These are phyloP conservation scores for Ceratosolen fusciceps DNA, from an alignment of 1,140 invertebrate species.

Conservation along the genomic window DNA sequence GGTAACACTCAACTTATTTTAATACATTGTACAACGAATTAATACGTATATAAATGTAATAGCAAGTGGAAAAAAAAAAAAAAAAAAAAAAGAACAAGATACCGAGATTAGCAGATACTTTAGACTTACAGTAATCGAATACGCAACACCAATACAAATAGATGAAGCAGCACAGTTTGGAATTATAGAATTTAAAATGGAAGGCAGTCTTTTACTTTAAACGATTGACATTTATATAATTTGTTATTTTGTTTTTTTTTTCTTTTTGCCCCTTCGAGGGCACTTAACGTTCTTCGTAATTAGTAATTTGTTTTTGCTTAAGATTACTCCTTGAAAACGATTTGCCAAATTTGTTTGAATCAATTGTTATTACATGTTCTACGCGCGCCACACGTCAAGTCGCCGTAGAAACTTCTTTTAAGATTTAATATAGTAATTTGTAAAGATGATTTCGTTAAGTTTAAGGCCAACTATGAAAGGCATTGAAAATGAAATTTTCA, in stretches of 20 bases:
- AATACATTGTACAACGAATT: slow-evolving; percentile 59
- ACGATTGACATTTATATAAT: slow-evolving; percentile 39
- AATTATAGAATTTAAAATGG: slow-evolving; percentile 16
- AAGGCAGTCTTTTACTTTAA: slow-evolving; percentile 32
- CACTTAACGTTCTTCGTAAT: slow-evolving; percentile 25
- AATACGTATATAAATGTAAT: slow-evolving; percentile 45
- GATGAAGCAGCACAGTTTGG: background rate
- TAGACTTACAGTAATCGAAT: slow-evolving; percentile 25
- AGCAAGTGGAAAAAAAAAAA: slow-evolving; percentile 12
- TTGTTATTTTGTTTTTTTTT: too few relatives aligned
- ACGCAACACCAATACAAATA: background rate
- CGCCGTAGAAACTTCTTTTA: slow-evolving; percentile 32
- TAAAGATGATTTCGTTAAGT: slow-evolving; percentile 46
- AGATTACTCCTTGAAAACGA: slow-evolving; percentile 27
- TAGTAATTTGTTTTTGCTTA: slow-evolving; percentile 37
- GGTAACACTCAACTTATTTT: slow-evolving; percentile 64
- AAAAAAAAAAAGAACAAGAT: slow-evolving; percentile 7
- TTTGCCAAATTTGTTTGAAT: slow-evolving; percentile 34
- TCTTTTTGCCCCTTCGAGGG: too few relatives aligned
- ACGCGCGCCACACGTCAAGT: slow-evolving; percentile 20
- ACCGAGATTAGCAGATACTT: slow-evolving; percentile 18
- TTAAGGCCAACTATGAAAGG: slow-evolving; percentile 28
- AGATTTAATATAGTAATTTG: slow-evolving; percentile 44
- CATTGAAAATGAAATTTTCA: slow-evolving; percentile 35
- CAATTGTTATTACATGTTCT: slow-evolving; percentile 26